Base-by-base conservation (phyloP, 2,888 invertebrate genomes). In the Chrysodeixis includens region DNA sequence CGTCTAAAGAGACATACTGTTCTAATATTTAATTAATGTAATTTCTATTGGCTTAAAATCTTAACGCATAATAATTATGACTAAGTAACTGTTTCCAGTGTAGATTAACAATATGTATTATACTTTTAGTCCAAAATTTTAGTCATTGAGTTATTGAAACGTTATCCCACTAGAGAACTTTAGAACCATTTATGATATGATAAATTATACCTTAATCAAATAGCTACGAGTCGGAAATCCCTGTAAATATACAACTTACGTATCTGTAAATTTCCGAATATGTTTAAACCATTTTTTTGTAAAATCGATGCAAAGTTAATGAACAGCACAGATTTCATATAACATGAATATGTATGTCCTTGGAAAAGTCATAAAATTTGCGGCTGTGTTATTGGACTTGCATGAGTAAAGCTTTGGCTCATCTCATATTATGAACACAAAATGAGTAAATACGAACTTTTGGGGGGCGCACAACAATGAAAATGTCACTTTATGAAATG, bases 401-500 rank as follows among this genome's bases (percentile, higher is more conserved):
- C 83, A 86, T 82, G 85, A 83, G 81, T 81, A 88, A 82, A 84
- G 84, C 86, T 84, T 83, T 58, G 76, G 79, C 81, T 84, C 78
- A 83, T 83, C 79, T 86, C 84, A 82, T 82, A 85, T 87, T 88
- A 88, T 88, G 86, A 88, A 87, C 91, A 86, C 85, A 86, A 89
- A 89, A 91, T 86, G 86, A 89, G 89, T 90, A 90, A 89, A 90
- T 90, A 89, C 86, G 86, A 92, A 92, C 88, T 92, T 92, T 85
- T 66, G 52, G 86, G 89, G 89, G 87, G 84, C 80, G 86, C 84
- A 84, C 84, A 90, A 93, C 93, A 94, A 94, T 93, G 93, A 93
- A 93, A 92, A 91, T 93, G 93, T 93, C 93, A 93, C 91, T 93
- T 93, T 92, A 93, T 92, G 92, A 93, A 92, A 92, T 89, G 90